Conservation (phyloP, 2,113 vertebrate species). For the Lampris incognitus region DNA sequence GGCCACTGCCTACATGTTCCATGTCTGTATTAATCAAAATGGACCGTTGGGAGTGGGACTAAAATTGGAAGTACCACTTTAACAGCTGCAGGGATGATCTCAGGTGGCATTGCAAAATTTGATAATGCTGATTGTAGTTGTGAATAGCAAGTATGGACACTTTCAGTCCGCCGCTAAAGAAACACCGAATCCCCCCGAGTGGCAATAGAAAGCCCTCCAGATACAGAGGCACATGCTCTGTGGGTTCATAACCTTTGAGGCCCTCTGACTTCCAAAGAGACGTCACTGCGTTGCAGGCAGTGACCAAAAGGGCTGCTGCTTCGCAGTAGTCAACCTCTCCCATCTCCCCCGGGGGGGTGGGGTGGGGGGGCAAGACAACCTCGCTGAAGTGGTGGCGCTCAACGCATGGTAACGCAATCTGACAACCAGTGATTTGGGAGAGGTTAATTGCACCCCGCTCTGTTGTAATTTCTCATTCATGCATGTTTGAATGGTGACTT, state of each 20-base stretch:
- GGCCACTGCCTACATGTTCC: conserved; percentile 13
- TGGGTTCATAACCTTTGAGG: conserved; percentile 33
- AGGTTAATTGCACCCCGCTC: conserved; percentile 73
- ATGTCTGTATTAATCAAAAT: conserved; percentile 15
- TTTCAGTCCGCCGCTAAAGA: conserved; percentile 14
- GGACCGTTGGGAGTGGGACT: not conserved
- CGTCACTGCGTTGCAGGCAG: conserved; percentile 49
- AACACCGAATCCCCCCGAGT: not conserved
- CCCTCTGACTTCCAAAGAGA: conserved; percentile 37
- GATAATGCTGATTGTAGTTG: conserved; percentile 5
- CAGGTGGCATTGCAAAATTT: not conserved
- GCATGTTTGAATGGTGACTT: conserved; percentile 79
- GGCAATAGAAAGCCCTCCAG: not conserved
- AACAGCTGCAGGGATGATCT: conserved; percentile 10
- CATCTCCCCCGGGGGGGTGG: conserved; percentile 24
- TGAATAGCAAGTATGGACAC: conserved; percentile 8
- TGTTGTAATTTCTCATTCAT: conserved; percentile 81
- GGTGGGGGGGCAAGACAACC: conserved; percentile 31
- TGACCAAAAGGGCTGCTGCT: conserved; percentile 42
- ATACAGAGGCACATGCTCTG: conserved; percentile 1
- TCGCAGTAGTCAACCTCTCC: conserved; percentile 66
- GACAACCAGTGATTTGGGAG: conserved; percentile 70
- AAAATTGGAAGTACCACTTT: conserved; percentile 4
- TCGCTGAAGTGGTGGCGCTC: conserved; percentile 61
- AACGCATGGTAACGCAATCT: conserved; percentile 76